Percentiles rank a stretch among this genome's conserved stretches.
Conservation (phyloP, 2,888 invertebrate species). For the Nasonia oneida region DNA sequence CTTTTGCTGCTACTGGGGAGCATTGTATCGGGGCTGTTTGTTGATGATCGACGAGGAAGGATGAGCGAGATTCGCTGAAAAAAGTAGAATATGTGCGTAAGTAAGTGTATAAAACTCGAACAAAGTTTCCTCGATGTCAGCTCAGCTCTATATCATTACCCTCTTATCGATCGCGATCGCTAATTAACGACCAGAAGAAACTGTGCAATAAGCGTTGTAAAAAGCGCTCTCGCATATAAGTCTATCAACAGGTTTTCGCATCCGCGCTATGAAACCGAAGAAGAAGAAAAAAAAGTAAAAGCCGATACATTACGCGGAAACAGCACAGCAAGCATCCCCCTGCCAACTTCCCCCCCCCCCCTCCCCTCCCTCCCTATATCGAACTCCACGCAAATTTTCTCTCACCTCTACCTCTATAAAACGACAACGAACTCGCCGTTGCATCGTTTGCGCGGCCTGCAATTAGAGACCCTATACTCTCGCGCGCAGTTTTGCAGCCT, state of each 20-base stretch:
- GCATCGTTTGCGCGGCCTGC: constrained; percentile 7
- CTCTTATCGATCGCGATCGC: neutral
- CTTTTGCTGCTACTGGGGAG: neutral
- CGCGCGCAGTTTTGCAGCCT: neutral
- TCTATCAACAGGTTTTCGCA: neutral
- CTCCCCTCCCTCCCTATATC: too few relatives aligned
- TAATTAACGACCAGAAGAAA: neutral
- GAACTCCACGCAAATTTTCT: neutral
- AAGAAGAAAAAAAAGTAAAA: neutral
- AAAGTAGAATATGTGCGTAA: too few relatives aligned
- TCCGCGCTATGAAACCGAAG: neutral
- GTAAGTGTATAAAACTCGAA: too few relatives aligned
- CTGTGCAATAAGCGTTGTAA: neutral
- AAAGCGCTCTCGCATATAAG: neutral
- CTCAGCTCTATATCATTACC: neutral
- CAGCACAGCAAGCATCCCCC: too few relatives aligned
- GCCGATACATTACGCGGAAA: too few relatives aligned
- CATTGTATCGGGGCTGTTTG: neutral
- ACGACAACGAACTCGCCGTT: neutral
- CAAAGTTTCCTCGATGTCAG: too few relatives aligned
- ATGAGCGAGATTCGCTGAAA: neutral
- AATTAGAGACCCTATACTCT: constrained; percentile 18
- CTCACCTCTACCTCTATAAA: neutral
- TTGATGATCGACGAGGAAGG: neutral
- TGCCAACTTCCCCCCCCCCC: too few relatives aligned